Base-by-base conservation (phyloP, 1,140 invertebrate genomes). In the Trichoplusia ni region DNA sequence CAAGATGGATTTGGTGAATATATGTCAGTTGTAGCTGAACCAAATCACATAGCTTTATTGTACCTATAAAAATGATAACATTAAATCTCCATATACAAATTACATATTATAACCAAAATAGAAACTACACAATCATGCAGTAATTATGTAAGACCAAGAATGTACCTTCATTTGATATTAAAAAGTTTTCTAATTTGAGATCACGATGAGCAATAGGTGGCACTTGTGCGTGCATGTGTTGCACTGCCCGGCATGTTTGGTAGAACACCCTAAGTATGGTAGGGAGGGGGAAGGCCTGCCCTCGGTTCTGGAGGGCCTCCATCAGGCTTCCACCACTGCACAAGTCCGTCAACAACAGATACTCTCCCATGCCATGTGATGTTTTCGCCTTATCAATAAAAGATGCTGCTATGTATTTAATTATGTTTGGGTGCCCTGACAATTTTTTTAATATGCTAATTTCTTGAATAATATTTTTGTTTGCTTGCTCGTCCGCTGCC, bases 1-100 rank as follows among this genome's bases (percentile, higher is more conserved):
- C 99, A 99, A 29, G 95, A 94, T 16, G 95, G 92, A 83, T 98
- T 96, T 14, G 98, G 97, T 47, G 93, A 80, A 85, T 95, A 96
- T 25, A 95, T 92, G 79, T 97, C 95, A 13, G 94, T 95, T 19
- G 97, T 99, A 0, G 98, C 95, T 77, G 98, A 99, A 0, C 99
- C 99, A 94, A 99, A 92, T 99, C 99, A 92, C 99, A 99, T 42
- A 99, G 90, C 90, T 99, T 99, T 29, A 99, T 94, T 69, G 93
- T 93, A 66, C 97, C 97, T 91, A 67, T 47, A 83, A 86, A 37
- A 58, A 62, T 23, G 54, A 37, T 0, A 19, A 40, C 8, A 35
- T 13, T 21, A 13, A 37, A 7, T 13, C 18, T 44, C 16, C 21
- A 46, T 23, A 51, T 23, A 23, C 7, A 14, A 35, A 13, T 47